A percentile compares a stretch with the other conserved stretches of the same genome.
Conservation (phyloP, 37 sponge, comb jelly and placozoan genomes). For the Petrosia ficiformis region DNA sequence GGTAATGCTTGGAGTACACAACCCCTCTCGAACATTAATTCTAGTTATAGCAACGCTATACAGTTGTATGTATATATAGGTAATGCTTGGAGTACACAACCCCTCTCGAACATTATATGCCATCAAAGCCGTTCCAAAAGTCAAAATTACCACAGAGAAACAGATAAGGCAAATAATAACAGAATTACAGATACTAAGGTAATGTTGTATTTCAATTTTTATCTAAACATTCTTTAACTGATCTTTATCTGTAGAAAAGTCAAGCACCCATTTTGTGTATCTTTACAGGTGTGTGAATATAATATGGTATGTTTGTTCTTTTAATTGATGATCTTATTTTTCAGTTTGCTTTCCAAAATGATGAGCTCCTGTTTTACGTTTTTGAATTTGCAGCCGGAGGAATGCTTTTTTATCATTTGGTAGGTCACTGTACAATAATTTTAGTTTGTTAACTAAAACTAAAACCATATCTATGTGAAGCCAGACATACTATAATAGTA, state of each 20-base stretch:
- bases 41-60: too few species aligned
- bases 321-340: too few species aligned
- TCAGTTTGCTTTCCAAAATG: conserved; percentile 68
- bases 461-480: too few species aligned
- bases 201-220: conserved; percentile 1
- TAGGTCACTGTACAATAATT: conserved; percentile 17
- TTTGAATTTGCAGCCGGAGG: conserved; percentile 81
- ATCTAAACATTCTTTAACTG: not conserved
- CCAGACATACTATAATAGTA: too few species aligned
- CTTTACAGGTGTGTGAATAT: conserved; percentile 50
- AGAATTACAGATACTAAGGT: conserved; percentile 70
- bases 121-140: conserved; percentile 75
- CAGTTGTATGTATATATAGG: conserved; percentile 20
- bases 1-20: too few species aligned
- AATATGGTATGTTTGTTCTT: not conserved
- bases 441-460: too few species aligned
- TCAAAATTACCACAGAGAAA: conserved; percentile 68
- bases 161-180: conserved; percentile 63
- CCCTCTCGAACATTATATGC: conserved; percentile 60
- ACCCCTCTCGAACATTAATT: too few species aligned
- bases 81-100: conserved; percentile 44
- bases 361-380: conserved; percentile 60
- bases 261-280: conserved; percentile 62
- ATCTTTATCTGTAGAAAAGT: conserved; percentile 32
- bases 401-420: conserved; percentile 77